Evolutionary conservation across 2,797 vertebrate genomes (phyloP).

Genomic region (Alauda arvensis): DNA sequence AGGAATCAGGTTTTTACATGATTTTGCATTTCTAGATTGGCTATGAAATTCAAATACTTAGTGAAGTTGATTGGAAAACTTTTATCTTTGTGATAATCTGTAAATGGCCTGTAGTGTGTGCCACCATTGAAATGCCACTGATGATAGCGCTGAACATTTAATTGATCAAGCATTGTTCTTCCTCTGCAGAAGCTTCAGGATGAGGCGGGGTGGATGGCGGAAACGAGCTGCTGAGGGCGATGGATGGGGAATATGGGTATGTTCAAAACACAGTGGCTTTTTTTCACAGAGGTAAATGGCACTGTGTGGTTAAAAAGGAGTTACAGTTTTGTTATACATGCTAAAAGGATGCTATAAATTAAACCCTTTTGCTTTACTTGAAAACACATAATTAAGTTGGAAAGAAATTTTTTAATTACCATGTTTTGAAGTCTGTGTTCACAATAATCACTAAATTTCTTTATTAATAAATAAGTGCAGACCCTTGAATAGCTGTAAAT

Average conservation of each 20-base stretch:
- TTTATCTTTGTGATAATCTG: not conserved
- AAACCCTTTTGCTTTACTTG: not conserved
- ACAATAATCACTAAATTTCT: not conserved
- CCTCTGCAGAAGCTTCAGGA: conserved; percentile 83
- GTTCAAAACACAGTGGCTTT: conserved; percentile 44
- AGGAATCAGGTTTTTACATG: not conserved
- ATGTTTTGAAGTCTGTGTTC: not conserved
- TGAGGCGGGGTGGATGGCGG: conserved; percentile 95
- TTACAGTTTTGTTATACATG: not conserved
- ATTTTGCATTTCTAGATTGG: not conserved
- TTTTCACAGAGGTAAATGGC: not conserved
- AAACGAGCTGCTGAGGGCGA: conserved; percentile 85
- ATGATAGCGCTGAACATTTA: not conserved
- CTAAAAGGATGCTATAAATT: not conserved
- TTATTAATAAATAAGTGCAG: not conserved
- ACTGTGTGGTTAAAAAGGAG: not conserved
- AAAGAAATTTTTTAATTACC: not conserved
- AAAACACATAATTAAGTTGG: not conserved
- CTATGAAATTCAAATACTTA: not conserved
- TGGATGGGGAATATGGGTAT: conserved; percentile 89
- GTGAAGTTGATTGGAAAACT: not conserved
- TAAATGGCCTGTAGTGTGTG: not conserved
- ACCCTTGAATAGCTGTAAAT: not conserved
- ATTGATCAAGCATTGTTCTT: not conserved
- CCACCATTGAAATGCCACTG: not conserved